These are phyloP conservation scores for Dyspetes luteomarginatus DNA, from an alignment of 2,888 invertebrate genomes.

Conservation along the genomic window DNA sequence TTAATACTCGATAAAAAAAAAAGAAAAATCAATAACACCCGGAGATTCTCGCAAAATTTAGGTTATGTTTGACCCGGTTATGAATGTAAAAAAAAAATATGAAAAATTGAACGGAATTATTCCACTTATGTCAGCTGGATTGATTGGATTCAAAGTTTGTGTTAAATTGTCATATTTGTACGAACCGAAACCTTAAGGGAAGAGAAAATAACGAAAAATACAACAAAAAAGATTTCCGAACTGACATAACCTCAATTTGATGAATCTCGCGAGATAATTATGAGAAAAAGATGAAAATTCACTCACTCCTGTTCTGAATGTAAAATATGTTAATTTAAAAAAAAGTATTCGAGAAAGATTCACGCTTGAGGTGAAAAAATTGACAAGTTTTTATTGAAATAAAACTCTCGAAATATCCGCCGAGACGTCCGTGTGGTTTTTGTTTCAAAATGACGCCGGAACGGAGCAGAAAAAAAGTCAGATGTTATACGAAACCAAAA, in stretches of 20 bases:
- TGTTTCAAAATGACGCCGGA: constrained; percentile 51
- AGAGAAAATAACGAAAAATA: neutral
- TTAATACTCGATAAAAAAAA: neutral
- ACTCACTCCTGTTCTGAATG: constrained; percentile 25
- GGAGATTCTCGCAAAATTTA: constrained; percentile 9
- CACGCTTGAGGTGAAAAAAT: neutral
- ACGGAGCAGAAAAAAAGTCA: constrained; percentile 37
- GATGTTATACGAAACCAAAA: constrained; percentile 59
- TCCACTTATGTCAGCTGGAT: neutral
- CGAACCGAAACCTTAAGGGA: neutral
- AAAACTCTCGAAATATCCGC: neutral
- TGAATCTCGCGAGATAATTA: constrained; percentile 17
- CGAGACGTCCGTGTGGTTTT: constrained; percentile 13
- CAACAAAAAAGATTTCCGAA: neutral
- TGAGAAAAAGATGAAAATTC: constrained; percentile 14
- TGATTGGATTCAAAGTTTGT: neutral
- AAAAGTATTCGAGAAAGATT: neutral
- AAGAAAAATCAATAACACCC: constrained; percentile 58
- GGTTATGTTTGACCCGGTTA: constrained; percentile 51
- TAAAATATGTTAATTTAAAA: neutral
- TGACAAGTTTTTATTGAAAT: neutral
- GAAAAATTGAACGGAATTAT: neutral
- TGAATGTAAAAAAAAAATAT: neutral
- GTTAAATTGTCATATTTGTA: neutral
- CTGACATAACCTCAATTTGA: constrained; percentile 46